Base-by-base conservation (phyloP, 2,797 vertebrate species). In the Balearica regulorum region DNA sequence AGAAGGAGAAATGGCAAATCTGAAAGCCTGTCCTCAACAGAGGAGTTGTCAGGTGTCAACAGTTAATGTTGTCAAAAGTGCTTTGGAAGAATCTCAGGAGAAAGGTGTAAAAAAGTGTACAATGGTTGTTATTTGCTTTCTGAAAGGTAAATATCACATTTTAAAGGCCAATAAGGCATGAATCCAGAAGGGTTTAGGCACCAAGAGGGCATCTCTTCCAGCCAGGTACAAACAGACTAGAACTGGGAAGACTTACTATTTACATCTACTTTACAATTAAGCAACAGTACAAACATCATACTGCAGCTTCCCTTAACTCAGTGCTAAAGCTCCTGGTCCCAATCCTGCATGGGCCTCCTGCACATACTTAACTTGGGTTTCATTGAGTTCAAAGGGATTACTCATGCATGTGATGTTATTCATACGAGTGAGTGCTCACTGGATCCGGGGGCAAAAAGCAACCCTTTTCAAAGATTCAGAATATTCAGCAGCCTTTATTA, bases 61-160 rank as follows among this genome's bases (percentile, higher is more conserved):
- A 71, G 81, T 83, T 95, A 93, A 84, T 95, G 81, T 95, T 95
- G 68, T 70, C 94, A 68, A 64, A 96, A 93, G 77, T 85, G 41
- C 81, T 90, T 93, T 87, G 65, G 73, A 93, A 94, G n/a, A 80
- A 54, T 54, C 94, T 89, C 70, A 28, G 55, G 90, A 96, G 95
- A 55, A 93, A 83, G 53, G 83, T 80, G 64, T 62, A 77, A 79
- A 90, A 93, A 95, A 60, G 44, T 19, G 48, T 64, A 82, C 48
- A 48, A 8, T 53, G 70, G 55, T 90, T 93, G 94, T 93, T 95
- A 95, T 96, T 96, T 97, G 93, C 91, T 87, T 94, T 96, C 88
- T 85, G 95, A 95, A 94, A 96, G 71, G 53, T 90, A 96, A 92
- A 94, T 96, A 96, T 89, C 95, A 96, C 77, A 71, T 80, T 92